phyloP scores from a whole-genome alignment of 2,888 invertebrate species.

The Saturnia japonica region DNA sequence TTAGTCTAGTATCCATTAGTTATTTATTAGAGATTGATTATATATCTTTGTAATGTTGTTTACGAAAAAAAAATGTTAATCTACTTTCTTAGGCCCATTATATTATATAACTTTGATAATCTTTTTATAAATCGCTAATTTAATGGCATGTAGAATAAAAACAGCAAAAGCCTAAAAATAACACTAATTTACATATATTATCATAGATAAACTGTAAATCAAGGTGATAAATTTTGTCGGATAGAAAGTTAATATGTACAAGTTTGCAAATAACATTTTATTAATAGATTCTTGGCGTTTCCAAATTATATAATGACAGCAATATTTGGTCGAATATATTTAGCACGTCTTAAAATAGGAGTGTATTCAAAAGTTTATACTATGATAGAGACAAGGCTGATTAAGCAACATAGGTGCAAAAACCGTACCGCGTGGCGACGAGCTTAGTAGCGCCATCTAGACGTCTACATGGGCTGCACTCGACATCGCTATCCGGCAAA shows the following conservation, averaged over 20 bases:
- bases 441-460: slow-evolving; percentile 74
- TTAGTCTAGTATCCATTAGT: neutral
- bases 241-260: slow-evolving; percentile 1
- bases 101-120: neutral
- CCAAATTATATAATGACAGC: neutral
- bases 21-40: neutral
- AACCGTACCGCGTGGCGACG: slow-evolving; percentile 58
- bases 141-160: slow-evolving; percentile 14
- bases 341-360: neutral
- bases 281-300: slow-evolving; percentile 1
- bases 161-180: slow-evolving; percentile 12
- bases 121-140: neutral
- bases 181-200: slow-evolving; percentile 2
- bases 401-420: slow-evolving; percentile 54
- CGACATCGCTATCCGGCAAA: slow-evolving; percentile 57
- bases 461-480: slow-evolving; percentile 75
- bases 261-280: neutral
- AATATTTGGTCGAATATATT: neutral
- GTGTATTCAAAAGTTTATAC: slow-evolving; percentile 8
- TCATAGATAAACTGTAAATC: neutral
- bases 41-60: neutral
- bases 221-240: neutral
- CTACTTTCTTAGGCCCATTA: neutral
- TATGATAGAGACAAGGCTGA: slow-evolving; percentile 40
- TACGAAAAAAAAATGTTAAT: neutral